Conservation (phyloP, 2,113 vertebrate genomes). For the Proterorhinus semilunaris region DNA sequence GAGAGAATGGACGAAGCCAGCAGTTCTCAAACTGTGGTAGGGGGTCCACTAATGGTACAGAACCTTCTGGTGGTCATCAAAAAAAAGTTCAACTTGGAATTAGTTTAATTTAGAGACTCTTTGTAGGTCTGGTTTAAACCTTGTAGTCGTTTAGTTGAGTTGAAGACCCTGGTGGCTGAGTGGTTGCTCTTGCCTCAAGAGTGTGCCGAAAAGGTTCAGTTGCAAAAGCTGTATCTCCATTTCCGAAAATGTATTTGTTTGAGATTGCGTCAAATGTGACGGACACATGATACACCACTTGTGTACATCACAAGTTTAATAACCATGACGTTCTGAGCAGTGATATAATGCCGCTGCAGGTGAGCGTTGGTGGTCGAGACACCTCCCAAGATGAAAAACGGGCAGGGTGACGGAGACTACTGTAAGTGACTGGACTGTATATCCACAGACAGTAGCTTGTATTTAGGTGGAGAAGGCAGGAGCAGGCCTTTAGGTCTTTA, state of each 20-base stretch:
- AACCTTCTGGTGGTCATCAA: neutral
- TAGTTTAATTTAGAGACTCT: too few relatives aligned
- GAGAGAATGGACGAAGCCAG: constrained; percentile 1
- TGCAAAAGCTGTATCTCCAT: too few relatives aligned
- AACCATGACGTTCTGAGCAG: constrained; percentile 29
- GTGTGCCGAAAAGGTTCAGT: too few relatives aligned
- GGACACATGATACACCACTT: neutral
- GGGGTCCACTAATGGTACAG: neutral
- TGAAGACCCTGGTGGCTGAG: constrained; percentile 35
- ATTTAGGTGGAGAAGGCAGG: neutral
- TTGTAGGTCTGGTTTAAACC: too few relatives aligned
- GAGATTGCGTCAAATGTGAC: too few relatives aligned
- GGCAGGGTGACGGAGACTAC: neutral
- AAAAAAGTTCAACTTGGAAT: too few relatives aligned
- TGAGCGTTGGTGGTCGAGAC: constrained; percentile 30
- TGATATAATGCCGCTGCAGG: constrained; percentile 44
- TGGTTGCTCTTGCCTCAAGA: neutral
- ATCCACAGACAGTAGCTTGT: constrained; percentile 9
- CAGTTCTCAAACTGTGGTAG: neutral
- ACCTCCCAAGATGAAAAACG: constrained; percentile 14
- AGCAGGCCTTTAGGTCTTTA: constrained; percentile 13
- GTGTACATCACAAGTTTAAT: constrained; percentile 42
- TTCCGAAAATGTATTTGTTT: too few relatives aligned
- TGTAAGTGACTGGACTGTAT: constrained; percentile 18
- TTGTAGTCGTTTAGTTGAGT: constrained; percentile 3